Percentiles rank a stretch among this genome's conserved stretches.
Evolutionary conservation across 2,113 vertebrate genomes (phyloP).

Genomic region (Microcebus lehilahytsara): DNA sequence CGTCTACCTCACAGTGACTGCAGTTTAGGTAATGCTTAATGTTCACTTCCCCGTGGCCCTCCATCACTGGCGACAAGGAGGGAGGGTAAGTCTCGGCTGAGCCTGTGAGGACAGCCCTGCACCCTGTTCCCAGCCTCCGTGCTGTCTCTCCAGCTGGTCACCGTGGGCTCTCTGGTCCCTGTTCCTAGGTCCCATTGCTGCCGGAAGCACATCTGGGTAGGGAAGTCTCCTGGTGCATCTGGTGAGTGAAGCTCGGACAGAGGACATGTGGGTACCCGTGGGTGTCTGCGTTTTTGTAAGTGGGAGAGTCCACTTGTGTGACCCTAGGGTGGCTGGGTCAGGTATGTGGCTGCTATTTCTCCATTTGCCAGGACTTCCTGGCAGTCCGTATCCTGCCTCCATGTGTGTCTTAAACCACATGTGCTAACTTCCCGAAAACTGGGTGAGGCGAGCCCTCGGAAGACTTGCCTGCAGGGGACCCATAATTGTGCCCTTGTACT

Average conservation of each 20-base stretch:
- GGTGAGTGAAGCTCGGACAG: neutral
- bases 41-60: constrained; percentile 95
- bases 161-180: neutral
- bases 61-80: constrained; percentile 87
- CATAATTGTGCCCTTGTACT: neutral
- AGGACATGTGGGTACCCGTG: accelerated
- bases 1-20: constrained; percentile 94
- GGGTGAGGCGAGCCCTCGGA: neutral
- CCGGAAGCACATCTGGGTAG: neutral
- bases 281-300: neutral
- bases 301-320: neutral
- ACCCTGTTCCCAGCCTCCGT: neutral
- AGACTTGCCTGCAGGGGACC: neutral
- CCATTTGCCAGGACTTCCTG: neutral
- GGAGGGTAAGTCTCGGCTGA: neutral
- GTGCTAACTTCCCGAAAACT: neutral
- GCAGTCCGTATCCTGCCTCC: neutral
- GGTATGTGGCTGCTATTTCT: too few species aligned
- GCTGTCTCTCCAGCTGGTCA: neutral
- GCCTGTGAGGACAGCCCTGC: accelerated
- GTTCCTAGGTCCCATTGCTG: neutral
- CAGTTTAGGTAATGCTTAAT: constrained; percentile 96
- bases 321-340: neutral
- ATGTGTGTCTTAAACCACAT: neutral
- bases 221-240: neutral